Percentiles rank a stretch among this genome's conserved stretches.
Conservation (phyloP, 2,113 vertebrate genomes). For the Thryonomys swinderianus region DNA sequence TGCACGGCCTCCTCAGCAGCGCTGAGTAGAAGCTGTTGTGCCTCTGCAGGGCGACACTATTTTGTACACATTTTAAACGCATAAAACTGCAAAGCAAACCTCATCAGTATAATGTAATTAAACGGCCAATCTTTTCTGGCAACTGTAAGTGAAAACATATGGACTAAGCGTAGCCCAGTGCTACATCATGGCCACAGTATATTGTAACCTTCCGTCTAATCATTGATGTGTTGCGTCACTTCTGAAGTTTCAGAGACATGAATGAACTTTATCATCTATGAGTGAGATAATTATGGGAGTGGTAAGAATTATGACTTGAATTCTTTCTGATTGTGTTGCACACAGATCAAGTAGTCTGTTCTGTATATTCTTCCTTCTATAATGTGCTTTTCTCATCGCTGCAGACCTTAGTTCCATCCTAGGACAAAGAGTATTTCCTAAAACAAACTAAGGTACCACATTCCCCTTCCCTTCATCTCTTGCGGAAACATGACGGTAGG, state of each 20-base stretch:
- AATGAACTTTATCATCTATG: slow-evolving; percentile 86
- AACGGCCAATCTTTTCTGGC: slow-evolving; percentile 88
- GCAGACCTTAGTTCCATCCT: slow-evolving; percentile 87
- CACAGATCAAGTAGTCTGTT: slow-evolving; percentile 91
- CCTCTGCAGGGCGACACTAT: slow-evolving; percentile 78
- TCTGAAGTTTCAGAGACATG: slow-evolving; percentile 89
- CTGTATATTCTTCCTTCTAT: slow-evolving; percentile 90
- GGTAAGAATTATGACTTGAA: slow-evolving; percentile 94
- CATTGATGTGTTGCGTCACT: slow-evolving; percentile 90
- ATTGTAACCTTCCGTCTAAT: slow-evolving; percentile 90
- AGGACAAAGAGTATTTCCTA: slow-evolving; percentile 83
- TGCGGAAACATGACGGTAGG: slow-evolving; percentile 56
- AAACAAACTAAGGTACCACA: slow-evolving; percentile 81
- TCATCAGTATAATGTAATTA: slow-evolving; percentile 89
- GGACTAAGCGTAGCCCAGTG: slow-evolving; percentile 90
- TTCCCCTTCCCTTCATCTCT: slow-evolving; percentile 50
- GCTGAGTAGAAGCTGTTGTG: slow-evolving; percentile 86
- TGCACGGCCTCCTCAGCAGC: slow-evolving; percentile 88
- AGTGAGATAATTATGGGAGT: slow-evolving; percentile 88
- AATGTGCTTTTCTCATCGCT: slow-evolving; percentile 91
- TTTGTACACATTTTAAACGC: slow-evolving; percentile 86
- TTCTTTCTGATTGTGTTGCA: slow-evolving; percentile 91
- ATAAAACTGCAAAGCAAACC: slow-evolving; percentile 88
- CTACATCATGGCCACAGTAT: slow-evolving; percentile 90
- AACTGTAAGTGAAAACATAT: slow-evolving; percentile 87